These are phyloP conservation scores for Phymatocera aterrima DNA, from an alignment of 2,888 invertebrate species.

Conservation along the genomic window DNA sequence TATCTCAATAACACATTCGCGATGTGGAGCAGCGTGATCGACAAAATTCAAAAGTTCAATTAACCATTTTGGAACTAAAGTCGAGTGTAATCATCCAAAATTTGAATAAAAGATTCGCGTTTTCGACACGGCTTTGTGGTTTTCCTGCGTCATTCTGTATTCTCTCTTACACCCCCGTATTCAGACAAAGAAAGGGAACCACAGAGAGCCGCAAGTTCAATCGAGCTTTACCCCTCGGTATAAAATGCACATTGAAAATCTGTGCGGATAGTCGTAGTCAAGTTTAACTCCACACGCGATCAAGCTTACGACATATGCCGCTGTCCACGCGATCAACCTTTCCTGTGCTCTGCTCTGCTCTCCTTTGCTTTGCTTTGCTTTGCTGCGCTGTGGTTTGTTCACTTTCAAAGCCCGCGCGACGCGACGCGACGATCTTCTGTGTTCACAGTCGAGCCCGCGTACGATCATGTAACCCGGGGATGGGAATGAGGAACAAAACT, in stretches of 20 bases:
- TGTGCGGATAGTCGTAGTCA: neutral
- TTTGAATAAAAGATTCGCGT: too few species aligned
- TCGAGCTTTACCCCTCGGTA: slow-evolving; percentile 19
- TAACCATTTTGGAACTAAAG: too few species aligned
- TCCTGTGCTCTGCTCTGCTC: neutral
- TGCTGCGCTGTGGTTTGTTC: neutral
- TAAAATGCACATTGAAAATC: neutral
- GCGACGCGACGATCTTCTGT: neutral
- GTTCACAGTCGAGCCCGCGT: neutral
- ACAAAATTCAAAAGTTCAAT: too few species aligned
- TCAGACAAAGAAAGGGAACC: neutral
- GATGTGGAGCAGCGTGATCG: too few species aligned
- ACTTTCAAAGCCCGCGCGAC: neutral
- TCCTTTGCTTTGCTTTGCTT: too few species aligned
- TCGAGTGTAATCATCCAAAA: too few species aligned
- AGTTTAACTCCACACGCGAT: neutral
- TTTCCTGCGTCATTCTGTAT: neutral
- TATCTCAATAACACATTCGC: too few species aligned
- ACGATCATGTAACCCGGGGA: neutral
- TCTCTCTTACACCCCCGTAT: neutral
- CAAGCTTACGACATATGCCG: slow-evolving; percentile 26
- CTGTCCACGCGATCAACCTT: slow-evolving; percentile 30
- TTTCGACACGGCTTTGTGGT: too few species aligned
- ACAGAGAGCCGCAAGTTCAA: slow-evolving; percentile 25
- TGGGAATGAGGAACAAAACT: neutral